Conservation (phyloP, 2,888 invertebrate species). For the Nephrotoma guestfalica region DNA sequence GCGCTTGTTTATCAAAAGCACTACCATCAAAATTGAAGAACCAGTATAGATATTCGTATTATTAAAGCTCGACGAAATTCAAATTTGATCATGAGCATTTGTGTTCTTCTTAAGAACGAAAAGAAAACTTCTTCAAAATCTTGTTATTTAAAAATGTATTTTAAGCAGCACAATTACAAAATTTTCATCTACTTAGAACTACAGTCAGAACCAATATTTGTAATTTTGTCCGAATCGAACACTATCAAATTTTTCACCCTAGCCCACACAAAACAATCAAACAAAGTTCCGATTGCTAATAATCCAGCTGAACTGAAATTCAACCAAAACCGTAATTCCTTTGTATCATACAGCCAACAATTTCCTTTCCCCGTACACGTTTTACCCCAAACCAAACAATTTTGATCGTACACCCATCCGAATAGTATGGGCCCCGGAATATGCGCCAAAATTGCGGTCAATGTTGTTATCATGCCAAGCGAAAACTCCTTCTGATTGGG, state of each 20-base stretch:
- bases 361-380: constrained; percentile 34
- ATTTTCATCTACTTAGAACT: background rate
- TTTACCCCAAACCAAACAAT: constrained; percentile 49
- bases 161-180: background rate
- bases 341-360: constrained; percentile 49
- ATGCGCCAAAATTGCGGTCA: constrained; percentile 40
- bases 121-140: too few species aligned
- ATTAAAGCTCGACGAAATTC: too few species aligned
- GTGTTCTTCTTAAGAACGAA: too few species aligned
- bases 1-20: too few species aligned
- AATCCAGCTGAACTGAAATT: constrained; percentile 40
- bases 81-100: too few species aligned
- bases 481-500: constrained; percentile 48
- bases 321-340: constrained; percentile 29
- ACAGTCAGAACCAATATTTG: background rate
- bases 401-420: constrained; percentile 47
- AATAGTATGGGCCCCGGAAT: constrained; percentile 52
- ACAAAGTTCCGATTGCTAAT: background rate
- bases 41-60: too few species aligned
- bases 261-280: background rate
- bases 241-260: background rate
- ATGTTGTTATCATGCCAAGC: constrained; percentile 40
- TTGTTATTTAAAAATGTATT: background rate
- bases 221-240: background rate
- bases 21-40: too few species aligned